phyloP scores from a whole-genome alignment of 1,140 invertebrate species.

The Drosophila teissieri region DNA sequence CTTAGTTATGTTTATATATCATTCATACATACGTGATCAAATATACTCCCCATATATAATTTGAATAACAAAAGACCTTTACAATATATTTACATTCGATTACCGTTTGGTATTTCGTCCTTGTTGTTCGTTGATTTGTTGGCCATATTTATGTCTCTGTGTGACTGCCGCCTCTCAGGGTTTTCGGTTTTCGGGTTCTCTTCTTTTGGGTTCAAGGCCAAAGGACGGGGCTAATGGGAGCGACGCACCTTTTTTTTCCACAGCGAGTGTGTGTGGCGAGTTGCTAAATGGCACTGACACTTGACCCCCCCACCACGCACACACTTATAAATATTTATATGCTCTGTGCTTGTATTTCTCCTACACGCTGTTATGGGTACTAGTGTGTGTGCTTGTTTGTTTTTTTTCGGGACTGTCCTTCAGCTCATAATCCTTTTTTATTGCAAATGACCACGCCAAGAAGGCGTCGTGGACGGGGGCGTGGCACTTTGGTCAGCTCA shows the following conservation, averaged over 20 bases:
- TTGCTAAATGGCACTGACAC: constrained; percentile 80
- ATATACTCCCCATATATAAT: background rate
- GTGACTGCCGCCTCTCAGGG: background rate
- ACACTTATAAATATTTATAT: constrained; percentile 77
- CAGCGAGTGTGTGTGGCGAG: constrained; percentile 55
- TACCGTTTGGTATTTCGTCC: background rate
- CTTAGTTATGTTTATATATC: no score
- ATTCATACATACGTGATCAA: no score
- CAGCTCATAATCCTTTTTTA: constrained; percentile 81
- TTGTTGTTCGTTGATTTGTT: background rate
- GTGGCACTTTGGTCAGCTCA: constrained; percentile 58
- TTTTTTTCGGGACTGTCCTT: constrained; percentile 66
- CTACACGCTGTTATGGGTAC: constrained; percentile 24
- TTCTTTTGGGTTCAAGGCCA: constrained; percentile 24
- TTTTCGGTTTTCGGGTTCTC: background rate
- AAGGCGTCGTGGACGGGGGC: constrained; percentile 6
- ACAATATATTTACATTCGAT: background rate
- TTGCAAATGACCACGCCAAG: constrained; percentile 81
- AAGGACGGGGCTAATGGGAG: constrained; percentile 22
- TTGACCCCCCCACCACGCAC: constrained; percentile 27
- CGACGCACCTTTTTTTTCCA: constrained; percentile 38
- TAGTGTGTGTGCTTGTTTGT: constrained; percentile 7
- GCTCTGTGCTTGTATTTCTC: constrained; percentile 31
- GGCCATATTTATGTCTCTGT: constrained; percentile 9
- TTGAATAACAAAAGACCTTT: background rate